Evolutionary conservation across 2,888 invertebrate genomes (phyloP), one percentile per base, ranked within the genome.

Genomic region (Eulithis prunata): DNA sequence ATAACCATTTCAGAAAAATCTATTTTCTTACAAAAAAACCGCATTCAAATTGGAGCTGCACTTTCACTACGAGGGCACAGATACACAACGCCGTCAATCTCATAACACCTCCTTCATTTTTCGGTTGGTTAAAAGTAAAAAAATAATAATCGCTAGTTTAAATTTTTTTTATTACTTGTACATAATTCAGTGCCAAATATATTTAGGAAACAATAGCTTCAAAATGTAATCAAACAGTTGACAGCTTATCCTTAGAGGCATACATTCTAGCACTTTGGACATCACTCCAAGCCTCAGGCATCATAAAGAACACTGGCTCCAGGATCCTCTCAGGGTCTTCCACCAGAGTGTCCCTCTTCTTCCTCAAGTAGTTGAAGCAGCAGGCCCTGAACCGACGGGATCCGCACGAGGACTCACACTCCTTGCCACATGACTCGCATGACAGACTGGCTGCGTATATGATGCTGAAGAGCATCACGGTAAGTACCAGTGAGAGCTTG

Each of bases 361-460:
- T 76, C 75, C 95, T 94, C 74, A 95, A 84, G 78, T 95, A 95
- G 82, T 95, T 95, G 87, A 94, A 95, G 80, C 95, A 95, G 77
- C 95, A 95, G 0, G 95, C 92, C 14, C 94, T 88, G 80, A 95
- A 95, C 71, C 94, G 94, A 28, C 94, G 86, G 0, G 95, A 95
- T 8, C 95, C 95, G 74, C 95, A 95, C 0, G 94, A 91, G 13
- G 91, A 81, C 58, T 87, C 85, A 72, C 95, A 95, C 81, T 95
- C 95, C 8, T 89, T 84, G n/a, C 95, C 95, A 75, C 95, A 95
- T 7, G 94, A 94, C n/a, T 66, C 57, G 36, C 72, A 72, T 8
- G 73, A 64, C 47, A 47, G 6, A 8, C 47, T 47, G 1, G 47
- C 13, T 5, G 61, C 64, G 49, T 62, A 62, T 12, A 66, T 12